Evolutionary conservation across 2,113 vertebrate species (phyloP), one percentile per base, ranked within the genome.

Genomic region (Brachirus orientalis): DNA sequence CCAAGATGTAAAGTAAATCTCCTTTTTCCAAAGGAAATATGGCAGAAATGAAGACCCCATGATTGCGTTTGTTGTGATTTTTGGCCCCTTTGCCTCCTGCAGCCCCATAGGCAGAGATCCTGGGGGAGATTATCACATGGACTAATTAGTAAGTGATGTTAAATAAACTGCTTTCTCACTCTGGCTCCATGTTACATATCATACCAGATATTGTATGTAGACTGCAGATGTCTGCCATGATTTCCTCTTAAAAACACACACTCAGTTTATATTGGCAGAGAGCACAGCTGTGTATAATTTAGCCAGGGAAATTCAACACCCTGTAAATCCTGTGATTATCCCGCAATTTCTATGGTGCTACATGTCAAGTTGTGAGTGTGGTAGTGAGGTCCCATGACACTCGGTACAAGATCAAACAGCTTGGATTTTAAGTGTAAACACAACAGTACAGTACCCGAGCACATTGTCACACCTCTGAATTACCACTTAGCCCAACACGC

Each of bases 81-180:
- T 95, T 95, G 83, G 95, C 94, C 79, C 96, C 96, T 82, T 94
- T 96, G 10, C 95, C 94, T 20, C 95, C 95, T 0, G 94, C 94
- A 20, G 95, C 96, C 44, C 96, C 94, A 9, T 96, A 98, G 1
- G 94, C 96, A 20, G 96, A 96, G 88, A 97, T 94, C 88, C 96
- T 97, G 85, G 38, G 52, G 35, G 51, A 71, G 19, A 69, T 33
- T 8, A 51, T 35, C 50, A 36, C 17, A 58, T 36, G 51, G 76
- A 22, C 53, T 40, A 8, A 10, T 22, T 22, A 64, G 76, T 41
- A 54, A 55, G 43, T 20, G 48, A 52, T 36, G 53, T 70, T n/a
- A 59, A 60, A 69, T 37, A 62, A 60, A 79, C 8, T 40, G 18
- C 12, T 63, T 63, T 50, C 43, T 54, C 11, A 44, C 35, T 48